Evolutionary conservation across 2,113 vertebrate genomes (phyloP).

Genomic region (Rynchops niger): DNA sequence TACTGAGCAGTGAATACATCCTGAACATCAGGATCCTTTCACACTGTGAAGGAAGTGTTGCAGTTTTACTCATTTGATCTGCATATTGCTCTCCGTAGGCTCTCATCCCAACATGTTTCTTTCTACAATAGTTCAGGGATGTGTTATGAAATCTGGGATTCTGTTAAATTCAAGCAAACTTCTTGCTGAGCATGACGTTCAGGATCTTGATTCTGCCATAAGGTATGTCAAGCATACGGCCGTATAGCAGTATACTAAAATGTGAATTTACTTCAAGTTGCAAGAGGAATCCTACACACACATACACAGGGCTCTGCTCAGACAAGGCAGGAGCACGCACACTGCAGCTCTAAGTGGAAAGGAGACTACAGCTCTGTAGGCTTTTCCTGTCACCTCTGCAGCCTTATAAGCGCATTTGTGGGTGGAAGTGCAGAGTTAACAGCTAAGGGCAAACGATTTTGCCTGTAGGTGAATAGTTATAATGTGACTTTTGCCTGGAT

Average conservation of each 20-base stretch:
- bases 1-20: background rate
- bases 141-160: background rate
- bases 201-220: background rate
- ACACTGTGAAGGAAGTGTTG: background rate
- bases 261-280: background rate
- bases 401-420: background rate
- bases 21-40: background rate
- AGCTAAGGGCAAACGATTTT: background rate
- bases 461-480: background rate
- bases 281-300: background rate
- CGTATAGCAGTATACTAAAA: background rate
- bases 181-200: background rate
- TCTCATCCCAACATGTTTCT: background rate
- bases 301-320: background rate
- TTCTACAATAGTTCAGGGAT: background rate
- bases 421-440: background rate
- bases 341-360: background rate
- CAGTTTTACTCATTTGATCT: background rate
- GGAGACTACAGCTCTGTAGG: background rate
- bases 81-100: background rate
- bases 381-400: background rate
- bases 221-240: background rate
- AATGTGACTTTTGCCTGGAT: background rate
- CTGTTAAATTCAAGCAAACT: background rate
- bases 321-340: fast-evolving